Evolutionary conservation across 2,888 invertebrate genomes (phyloP), one percentile per base, ranked within the genome.

Genomic region (Gnatocerus cornutus): DNA sequence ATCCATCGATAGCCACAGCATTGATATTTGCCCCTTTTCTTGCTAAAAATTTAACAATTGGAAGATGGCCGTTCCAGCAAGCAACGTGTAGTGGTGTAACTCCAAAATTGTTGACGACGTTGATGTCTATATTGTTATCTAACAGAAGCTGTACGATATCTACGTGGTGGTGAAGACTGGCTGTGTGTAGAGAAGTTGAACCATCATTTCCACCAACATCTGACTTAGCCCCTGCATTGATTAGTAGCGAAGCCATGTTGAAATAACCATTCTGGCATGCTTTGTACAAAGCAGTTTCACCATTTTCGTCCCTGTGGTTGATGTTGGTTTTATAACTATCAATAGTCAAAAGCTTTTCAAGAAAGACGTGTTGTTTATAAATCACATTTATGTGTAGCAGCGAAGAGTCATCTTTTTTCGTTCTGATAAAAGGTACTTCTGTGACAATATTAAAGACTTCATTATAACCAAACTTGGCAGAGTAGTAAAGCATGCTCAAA

Each of bases 371-470:
- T 12, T 50, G 39, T 2, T 39, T n/a, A 16, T 33, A 27, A 8
- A 7, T 12, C 3, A 39, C 50, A 12, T 48, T 37, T 27, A 62
- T 0, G 10, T 62, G 48, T 10, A 62, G 10, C 3, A 62, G 13
- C 13, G 59, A 48, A 7, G n/a, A 10, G 7, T 10, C 12, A 7
- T 48, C 27, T 16, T 48, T 37, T 39, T 48, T 50, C 3, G 39
- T 50, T 45, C n/a, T 59, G 3, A 50, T 9, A 9, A 62, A 50
- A 8, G 62, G 62, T 10, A 62, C n/a, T 21, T 50, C 12, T n/a
- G 37, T 21, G 27, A 46, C 45, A n/a, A 59, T 45, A 5, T 59
- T 43, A 9, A 59, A 21, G 8, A 62, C 27, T 7, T 50, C 12
- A 8, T 37, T 3, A 16, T 62, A 50, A 29, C 41, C 50, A 39